These are phyloP conservation scores for Pyrrhia umbra DNA, from an alignment of 2,888 invertebrate genomes.

Conservation along the genomic window DNA sequence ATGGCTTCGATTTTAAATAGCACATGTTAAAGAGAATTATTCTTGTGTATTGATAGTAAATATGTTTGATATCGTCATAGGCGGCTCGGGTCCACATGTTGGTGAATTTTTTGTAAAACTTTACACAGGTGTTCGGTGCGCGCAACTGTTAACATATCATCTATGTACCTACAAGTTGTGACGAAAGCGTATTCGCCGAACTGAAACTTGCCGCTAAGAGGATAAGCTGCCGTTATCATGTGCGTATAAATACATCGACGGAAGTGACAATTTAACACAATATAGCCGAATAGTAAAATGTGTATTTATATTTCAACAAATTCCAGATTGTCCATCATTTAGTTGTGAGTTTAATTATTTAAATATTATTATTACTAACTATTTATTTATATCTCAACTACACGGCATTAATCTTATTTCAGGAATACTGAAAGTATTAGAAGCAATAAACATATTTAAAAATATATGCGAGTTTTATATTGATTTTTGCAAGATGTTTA, in stretches of 20 bases:
- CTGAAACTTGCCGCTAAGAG: conserved; percentile 44
- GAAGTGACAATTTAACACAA: conserved; percentile 4
- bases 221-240: conserved; percentile 43
- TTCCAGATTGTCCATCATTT: neutral
- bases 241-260: conserved; percentile 19
- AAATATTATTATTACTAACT: neutral
- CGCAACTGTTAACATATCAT: conserved; percentile 27
- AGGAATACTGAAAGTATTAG: neutral
- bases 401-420: neutral
- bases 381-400: neutral
- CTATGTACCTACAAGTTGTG: conserved; percentile 18
- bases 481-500: neutral
- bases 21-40: conserved; percentile 48
- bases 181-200: conserved; percentile 23
- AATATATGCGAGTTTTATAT: no score
- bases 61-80: neutral
- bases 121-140: conserved; percentile 46
- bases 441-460: neutral
- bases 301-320: neutral
- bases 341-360: neutral
- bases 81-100: conserved; percentile 33
- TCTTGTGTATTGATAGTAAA: conserved; percentile 20
- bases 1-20: conserved; percentile 62
- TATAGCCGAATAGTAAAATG: neutral
- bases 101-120: conserved; percentile 39